A percentile compares a stretch with the other conserved stretches of the same genome.
phyloP scores from a whole-genome alignment of 2,888 invertebrate species.

The Pocota personata region DNA sequence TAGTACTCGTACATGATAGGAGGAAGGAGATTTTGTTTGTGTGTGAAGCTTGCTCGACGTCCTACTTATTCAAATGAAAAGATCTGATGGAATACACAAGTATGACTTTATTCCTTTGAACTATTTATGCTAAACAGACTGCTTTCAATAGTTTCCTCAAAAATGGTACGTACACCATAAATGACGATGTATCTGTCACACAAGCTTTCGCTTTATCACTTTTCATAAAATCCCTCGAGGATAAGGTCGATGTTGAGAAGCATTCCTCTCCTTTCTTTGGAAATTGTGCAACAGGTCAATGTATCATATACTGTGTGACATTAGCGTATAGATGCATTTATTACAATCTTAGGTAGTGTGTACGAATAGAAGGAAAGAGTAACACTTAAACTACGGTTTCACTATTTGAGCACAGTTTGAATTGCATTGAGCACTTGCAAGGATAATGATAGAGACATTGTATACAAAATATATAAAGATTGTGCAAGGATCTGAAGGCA shows the following conservation, averaged over 20 bases:
- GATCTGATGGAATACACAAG: conserved; percentile 15
- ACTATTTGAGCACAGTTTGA: background rate
- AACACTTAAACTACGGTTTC: background rate
- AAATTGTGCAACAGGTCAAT: conserved; percentile 33
- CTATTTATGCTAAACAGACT: conserved; percentile 24
- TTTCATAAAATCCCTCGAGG: conserved; percentile 28
- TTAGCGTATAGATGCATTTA: background rate
- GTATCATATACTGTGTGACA: background rate
- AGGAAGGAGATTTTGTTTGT: conserved; percentile 6
- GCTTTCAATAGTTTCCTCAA: conserved; percentile 17
- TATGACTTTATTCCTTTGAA: conserved; percentile 7
- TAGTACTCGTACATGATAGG: background rate
- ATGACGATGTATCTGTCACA: conserved; percentile 2
- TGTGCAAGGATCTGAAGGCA: background rate
- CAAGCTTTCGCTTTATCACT: conserved; percentile 11
- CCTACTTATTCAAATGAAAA: conserved; percentile 31
- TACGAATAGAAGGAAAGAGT: background rate
- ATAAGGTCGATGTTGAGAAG: conserved; percentile 34
- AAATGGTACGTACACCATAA: conserved; percentile 5
- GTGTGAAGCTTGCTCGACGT: conserved; percentile 8
- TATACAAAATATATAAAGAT: background rate
- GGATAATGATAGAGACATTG: background rate
- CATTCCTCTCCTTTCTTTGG: background rate
- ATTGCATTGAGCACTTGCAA: background rate
- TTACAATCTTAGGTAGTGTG: background rate